Percentiles rank a stretch among this genome's conserved stretches.
Conservation (phyloP, 2,888 invertebrate genomes). For the Drosophila picticornis region DNA sequence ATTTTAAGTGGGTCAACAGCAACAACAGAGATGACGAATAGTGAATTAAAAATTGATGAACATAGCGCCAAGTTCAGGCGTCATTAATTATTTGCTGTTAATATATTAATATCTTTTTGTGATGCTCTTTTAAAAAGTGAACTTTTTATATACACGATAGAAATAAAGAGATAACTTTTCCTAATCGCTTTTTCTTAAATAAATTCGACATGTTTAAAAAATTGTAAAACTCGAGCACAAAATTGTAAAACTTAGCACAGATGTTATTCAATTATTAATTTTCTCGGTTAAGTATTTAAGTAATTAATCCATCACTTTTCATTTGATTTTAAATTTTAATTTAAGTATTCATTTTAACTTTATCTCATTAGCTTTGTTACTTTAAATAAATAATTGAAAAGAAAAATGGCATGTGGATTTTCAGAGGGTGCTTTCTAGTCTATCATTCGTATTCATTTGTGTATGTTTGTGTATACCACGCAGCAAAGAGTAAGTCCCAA, state of each 20-base stretch:
- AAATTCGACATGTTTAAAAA: background rate
- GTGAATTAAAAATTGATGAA: background rate
- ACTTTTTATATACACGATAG: background rate
- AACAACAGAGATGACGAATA: background rate
- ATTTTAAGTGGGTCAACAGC: background rate
- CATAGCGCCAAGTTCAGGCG: too few relatives aligned
- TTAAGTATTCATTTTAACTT: background rate
- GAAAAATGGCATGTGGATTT: background rate
- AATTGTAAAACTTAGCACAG: background rate
- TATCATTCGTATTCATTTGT: background rate
- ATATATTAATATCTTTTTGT: too few relatives aligned
- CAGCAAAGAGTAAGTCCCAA: background rate
- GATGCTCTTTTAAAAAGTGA: too few relatives aligned
- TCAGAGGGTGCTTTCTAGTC: background rate
- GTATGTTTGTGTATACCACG: background rate
- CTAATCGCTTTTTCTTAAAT: background rate
- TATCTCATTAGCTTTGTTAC: too few relatives aligned
- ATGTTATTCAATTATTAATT: background rate
- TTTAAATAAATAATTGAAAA: background rate
- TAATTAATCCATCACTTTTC: too few relatives aligned
- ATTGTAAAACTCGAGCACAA: background rate
- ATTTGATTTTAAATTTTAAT: background rate
- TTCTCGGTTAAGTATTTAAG: background rate
- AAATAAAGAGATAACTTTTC: background rate
- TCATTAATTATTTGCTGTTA: too few relatives aligned